Evolutionary conservation across 2,888 invertebrate species (phyloP), one percentile per base, ranked within the genome.

Genomic region (Phlogophora meticulosa): DNA sequence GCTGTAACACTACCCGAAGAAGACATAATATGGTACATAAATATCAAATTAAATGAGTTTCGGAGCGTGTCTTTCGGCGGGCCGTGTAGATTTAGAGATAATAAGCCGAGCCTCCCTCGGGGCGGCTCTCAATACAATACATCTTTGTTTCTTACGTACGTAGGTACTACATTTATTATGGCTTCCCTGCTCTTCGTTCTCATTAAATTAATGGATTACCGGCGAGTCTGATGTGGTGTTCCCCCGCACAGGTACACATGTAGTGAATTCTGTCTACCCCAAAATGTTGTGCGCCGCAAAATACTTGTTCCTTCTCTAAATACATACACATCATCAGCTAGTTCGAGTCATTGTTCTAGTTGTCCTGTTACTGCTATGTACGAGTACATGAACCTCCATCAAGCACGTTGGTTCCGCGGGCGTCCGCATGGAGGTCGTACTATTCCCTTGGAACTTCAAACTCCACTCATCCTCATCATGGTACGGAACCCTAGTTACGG

Each of bases 71-170:
- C 56, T 62, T 38, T 46, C 52, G 36, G 38, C 34, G 43, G 42
- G 56, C 42, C 22, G 72, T 15, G 77, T 24, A 72, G 43, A 40
- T 71, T 53, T 49, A 73, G 52, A 40, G 56, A 57, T 53, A 62
- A 53, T 53, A 62, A 71, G 63, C 22, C 42, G 22, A 52, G 65
- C 52, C 45, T 53, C 59, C 43, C 76, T 22, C 46, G 61, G 53
- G 66, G 71, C 34, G 42, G 64, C 49, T 49, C 69, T 63, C 59
- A 22, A 60, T 57, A 78, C 55, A 48, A 53, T 56, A 60, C 43
- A 38, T 38, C 36, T 70, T 61, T 32, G 28, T 60, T 51, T 51
- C 48, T 74, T 49, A 53, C 28, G 17, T 22, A 36, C 15, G 24
- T 28, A 36, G 15, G 24, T 43, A 40, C 69, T 24, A 42, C 71